These are phyloP conservation scores for Dryadula phaetusa DNA, from an alignment of 2,888 invertebrate species.

Conservation along the genomic window DNA sequence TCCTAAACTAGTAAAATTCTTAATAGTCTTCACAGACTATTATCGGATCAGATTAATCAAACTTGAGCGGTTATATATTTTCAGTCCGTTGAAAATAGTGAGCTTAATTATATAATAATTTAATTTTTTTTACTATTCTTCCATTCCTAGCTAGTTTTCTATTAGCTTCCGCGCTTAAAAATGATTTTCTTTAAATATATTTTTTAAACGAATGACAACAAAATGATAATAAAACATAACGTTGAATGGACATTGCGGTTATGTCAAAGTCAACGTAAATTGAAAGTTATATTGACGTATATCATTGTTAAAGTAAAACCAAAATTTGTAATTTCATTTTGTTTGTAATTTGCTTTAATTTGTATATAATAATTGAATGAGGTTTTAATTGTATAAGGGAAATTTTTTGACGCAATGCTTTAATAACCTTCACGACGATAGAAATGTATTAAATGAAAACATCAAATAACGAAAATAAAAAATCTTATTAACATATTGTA, in stretches of 20 bases:
- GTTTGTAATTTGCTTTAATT: not conserved
- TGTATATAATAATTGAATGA: not conserved
- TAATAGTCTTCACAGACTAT: too few species aligned
- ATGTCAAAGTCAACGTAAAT: slow-evolving; percentile 2
- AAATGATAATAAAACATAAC: not conserved
- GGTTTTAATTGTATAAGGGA: not conserved
- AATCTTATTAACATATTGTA: slow-evolving; percentile 5
- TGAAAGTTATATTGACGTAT: slow-evolving; percentile 8
- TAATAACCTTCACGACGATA: not conserved
- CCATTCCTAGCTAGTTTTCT: too few species aligned
- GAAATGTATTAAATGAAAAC: slow-evolving; percentile 12
- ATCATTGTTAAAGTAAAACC: not conserved
- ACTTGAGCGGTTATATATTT: too few species aligned
- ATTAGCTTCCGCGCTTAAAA: too few species aligned
- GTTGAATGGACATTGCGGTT: not conserved
- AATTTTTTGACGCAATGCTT: not conserved
- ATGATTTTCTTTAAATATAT: too few species aligned
- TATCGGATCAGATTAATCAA: too few species aligned
- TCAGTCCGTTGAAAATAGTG: too few species aligned
- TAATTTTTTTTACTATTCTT: too few species aligned
- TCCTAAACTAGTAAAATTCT: too few species aligned
- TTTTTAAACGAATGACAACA: too few species aligned
- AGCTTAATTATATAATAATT: too few species aligned
- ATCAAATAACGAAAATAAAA: not conserved
- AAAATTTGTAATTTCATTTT: not conserved